These are phyloP conservation scores for Microtus richardsoni DNA, from an alignment of 2,113 vertebrate genomes.

Conservation along the genomic window DNA sequence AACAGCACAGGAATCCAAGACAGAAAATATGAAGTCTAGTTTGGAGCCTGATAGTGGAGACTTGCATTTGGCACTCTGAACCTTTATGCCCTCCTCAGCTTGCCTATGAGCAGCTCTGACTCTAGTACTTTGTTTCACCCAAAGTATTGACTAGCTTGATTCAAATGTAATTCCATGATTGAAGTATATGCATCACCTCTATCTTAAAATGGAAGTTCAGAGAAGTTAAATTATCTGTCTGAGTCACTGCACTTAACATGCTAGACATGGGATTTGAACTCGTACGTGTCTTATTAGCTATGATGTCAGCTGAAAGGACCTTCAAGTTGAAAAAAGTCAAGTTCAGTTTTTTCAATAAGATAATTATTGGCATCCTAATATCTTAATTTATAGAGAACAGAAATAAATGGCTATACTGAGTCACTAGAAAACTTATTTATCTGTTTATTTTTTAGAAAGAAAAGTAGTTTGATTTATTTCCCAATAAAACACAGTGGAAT, in stretches of 20 bases:
- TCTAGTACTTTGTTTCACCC: not conserved
- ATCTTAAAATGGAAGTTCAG: not conserved
- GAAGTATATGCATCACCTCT: not conserved
- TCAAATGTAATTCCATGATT: not conserved
- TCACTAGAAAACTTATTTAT: not conserved
- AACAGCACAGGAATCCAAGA: not conserved
- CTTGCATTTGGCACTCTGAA: not conserved
- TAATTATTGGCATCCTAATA: not conserved
- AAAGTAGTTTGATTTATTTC: conserved; percentile 4
- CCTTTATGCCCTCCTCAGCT: not conserved
- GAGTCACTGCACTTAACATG: not conserved
- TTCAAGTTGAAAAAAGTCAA: not conserved
- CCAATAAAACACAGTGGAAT: conserved; percentile 22
- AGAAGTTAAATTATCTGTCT: conserved; percentile 12
- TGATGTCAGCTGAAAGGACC: not conserved
- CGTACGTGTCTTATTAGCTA: not conserved
- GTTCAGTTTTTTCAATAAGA: not conserved
- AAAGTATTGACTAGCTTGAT: not conserved
- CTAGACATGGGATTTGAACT: not conserved
- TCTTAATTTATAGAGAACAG: not conserved
- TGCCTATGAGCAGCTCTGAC: not conserved
- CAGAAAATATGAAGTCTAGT: not conserved
- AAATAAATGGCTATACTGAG: not conserved
- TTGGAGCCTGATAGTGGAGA: not conserved
- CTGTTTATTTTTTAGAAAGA: not conserved